These are phyloP conservation scores for Vandiemenella viatica DNA, from an alignment of 2,888 invertebrate species.

Conservation along the genomic window DNA sequence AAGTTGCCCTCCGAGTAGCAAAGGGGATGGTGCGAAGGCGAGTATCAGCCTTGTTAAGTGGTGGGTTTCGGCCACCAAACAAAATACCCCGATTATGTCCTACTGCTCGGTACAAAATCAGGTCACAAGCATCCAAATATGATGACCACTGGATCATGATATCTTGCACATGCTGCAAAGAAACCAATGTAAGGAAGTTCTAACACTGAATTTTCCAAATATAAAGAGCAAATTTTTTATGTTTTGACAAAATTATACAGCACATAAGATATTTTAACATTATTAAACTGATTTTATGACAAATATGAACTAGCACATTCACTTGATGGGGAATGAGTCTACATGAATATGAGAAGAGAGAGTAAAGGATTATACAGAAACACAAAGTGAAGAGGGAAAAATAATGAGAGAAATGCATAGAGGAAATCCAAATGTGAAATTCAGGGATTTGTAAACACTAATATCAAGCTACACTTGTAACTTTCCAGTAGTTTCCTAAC, in stretches of 20 bases:
- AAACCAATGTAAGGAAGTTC: not conserved
- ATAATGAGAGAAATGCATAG: too few relatives aligned
- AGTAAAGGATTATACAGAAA: too few relatives aligned
- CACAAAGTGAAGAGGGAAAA: too few relatives aligned
- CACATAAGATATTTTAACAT: too few relatives aligned
- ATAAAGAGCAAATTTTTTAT: not conserved
- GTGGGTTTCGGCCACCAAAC: slow-evolving; percentile 56
- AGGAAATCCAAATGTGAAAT: too few relatives aligned
- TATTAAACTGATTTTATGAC: not conserved
- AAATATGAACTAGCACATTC: too few relatives aligned
- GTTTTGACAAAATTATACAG: too few relatives aligned
- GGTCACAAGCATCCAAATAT: slow-evolving; percentile 47
- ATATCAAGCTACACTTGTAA: too few relatives aligned
- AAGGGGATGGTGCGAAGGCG: slow-evolving; percentile 61
- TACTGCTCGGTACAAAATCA: slow-evolving; percentile 62
- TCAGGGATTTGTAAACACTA: too few relatives aligned
- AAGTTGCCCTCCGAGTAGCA: slow-evolving; percentile 65
- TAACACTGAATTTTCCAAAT: not conserved
- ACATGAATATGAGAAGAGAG: too few relatives aligned
- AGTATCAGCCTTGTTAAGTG: slow-evolving; percentile 44
- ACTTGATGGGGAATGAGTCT: too few relatives aligned
- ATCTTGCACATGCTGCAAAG: slow-evolving; percentile 56
- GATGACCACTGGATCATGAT: slow-evolving; percentile 51
- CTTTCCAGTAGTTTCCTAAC: too few relatives aligned
- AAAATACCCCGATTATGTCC: slow-evolving; percentile 54